Conservation (phyloP, 1,140 invertebrate genomes). For the Bilobella aurantiaca region DNA sequence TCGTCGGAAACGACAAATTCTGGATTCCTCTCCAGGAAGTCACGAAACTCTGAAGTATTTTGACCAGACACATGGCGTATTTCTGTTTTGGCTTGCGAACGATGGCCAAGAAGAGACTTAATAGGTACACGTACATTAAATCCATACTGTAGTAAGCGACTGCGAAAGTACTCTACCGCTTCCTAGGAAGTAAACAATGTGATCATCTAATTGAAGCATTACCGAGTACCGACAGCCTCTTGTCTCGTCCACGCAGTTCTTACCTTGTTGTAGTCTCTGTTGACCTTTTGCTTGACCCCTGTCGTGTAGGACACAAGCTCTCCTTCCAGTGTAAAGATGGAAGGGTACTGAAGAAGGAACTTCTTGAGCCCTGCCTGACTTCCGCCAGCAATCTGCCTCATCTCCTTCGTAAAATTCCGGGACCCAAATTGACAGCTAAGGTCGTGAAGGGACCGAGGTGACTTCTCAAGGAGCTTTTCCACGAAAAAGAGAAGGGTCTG, state of each 20-base stretch:
- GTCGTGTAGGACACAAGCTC: constrained; percentile 67
- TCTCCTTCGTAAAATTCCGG: constrained; percentile 90
- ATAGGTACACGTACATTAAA: constrained; percentile 83
- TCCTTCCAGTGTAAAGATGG: constrained; percentile 78
- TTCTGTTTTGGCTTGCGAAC: constrained; percentile 71
- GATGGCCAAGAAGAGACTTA: constrained; percentile 43
- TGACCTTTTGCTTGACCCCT: constrained; percentile 10
- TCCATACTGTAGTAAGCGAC: constrained; percentile 80
- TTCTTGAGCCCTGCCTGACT: constrained; percentile 88
- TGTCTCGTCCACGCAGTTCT: too few species aligned
- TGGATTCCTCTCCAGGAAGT: constrained; percentile 68
- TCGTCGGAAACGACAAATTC: constrained; percentile 36
- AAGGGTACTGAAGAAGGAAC: constrained; percentile 78
- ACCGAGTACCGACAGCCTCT: constrained; percentile 10
- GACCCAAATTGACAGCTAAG: constrained; percentile 92
- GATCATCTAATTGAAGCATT: background rate
- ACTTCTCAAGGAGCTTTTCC: constrained; percentile 86
- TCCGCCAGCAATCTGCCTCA: constrained; percentile 86
- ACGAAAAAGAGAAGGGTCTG: constrained; percentile 87
- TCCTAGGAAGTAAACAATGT: constrained; percentile 47
- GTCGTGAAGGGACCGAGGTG: constrained; percentile 74
- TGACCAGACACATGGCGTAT: constrained; percentile 87
- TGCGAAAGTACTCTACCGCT: constrained; percentile 87
- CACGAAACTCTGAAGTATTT: constrained; percentile 85
- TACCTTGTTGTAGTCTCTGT: constrained; percentile 14